phyloP scores from a whole-genome alignment of 2,888 invertebrate genomes.

The Dicyrtoma fusca region DNA sequence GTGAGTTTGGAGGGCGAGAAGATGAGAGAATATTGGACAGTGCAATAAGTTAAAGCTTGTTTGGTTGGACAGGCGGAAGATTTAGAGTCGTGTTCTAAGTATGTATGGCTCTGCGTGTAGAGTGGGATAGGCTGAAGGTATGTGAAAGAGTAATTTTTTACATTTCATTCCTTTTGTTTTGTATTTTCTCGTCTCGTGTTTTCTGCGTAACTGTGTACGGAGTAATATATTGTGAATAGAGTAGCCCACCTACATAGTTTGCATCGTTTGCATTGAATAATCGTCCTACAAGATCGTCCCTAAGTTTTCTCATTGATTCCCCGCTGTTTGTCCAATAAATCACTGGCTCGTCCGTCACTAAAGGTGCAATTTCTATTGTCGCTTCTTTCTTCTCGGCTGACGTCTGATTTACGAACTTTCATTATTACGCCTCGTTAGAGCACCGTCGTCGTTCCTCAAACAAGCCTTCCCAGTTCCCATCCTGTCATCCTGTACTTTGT shows the following conservation, averaged over 20 bases:
- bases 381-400: conserved; percentile 20
- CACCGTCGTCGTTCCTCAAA: conserved; percentile 6
- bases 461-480: conserved; percentile 13
- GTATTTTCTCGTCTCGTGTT: no score
- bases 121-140: no score
- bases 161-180: no score
- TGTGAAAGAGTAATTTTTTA: no score
- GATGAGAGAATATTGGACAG: no score
- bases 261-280: conserved; percentile 37
- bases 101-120: no score
- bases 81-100: no score
- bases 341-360: conserved; percentile 24
- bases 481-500: conserved; percentile 22
- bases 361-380: conserved; percentile 36
- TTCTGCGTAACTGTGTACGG: neutral
- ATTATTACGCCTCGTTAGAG: conserved; percentile 34
- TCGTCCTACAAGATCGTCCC: conserved; percentile 25
- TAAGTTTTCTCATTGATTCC: conserved; percentile 35
- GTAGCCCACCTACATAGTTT: conserved; percentile 35
- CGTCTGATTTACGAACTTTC: conserved; percentile 31
- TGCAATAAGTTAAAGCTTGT: no score
- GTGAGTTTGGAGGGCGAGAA: no score
- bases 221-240: conserved; percentile 22
- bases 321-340: conserved; percentile 36
- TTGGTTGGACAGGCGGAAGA: no score